Conservation (phyloP, 2,113 vertebrate species). For the Hippocampus mohnikei region DNA sequence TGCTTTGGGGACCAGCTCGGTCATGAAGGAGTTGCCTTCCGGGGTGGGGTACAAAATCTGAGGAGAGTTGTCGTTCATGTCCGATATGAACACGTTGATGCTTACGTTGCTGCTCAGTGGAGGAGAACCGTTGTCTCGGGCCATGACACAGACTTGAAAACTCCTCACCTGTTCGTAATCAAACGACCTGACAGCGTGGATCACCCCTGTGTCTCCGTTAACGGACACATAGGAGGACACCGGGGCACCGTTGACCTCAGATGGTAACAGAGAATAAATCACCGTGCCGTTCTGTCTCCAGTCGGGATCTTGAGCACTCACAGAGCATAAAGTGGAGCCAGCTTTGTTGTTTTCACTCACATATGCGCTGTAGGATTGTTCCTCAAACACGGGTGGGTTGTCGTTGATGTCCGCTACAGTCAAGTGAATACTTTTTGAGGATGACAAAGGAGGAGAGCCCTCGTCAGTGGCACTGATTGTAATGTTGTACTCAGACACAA, state of each 20-base stretch:
- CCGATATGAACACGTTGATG: constrained; percentile 62
- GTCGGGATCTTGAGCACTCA: constrained; percentile 63
- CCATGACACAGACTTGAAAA: constrained; percentile 63
- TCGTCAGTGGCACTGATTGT: constrained; percentile 61
- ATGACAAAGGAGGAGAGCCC: constrained; percentile 69
- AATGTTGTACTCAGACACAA: constrained; percentile 56
- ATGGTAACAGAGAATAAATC: constrained; percentile 66
- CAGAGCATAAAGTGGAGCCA: background rate
- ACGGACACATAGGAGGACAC: constrained; percentile 75
- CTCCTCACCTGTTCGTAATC: constrained; percentile 72
- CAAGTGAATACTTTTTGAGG: constrained; percentile 53
- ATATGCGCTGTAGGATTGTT: constrained; percentile 60
- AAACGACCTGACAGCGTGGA: constrained; percentile 72
- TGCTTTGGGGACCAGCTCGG: too few species aligned
- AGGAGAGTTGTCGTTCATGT: constrained; percentile 72
- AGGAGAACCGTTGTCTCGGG: constrained; percentile 71
- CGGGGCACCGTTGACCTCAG: constrained; percentile 47
- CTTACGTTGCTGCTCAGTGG: constrained; percentile 69
- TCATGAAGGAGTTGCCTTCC: too few species aligned
- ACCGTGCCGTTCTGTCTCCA: constrained; percentile 70
- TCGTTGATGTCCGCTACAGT: constrained; percentile 74
- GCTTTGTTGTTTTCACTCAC: background rate
- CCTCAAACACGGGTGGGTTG: constrained; percentile 70
- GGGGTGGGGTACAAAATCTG: constrained; percentile 65
- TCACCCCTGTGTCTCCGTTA: constrained; percentile 25